Base-by-base conservation (phyloP, 2,888 invertebrate genomes). In the Parnassius orleans region DNA sequence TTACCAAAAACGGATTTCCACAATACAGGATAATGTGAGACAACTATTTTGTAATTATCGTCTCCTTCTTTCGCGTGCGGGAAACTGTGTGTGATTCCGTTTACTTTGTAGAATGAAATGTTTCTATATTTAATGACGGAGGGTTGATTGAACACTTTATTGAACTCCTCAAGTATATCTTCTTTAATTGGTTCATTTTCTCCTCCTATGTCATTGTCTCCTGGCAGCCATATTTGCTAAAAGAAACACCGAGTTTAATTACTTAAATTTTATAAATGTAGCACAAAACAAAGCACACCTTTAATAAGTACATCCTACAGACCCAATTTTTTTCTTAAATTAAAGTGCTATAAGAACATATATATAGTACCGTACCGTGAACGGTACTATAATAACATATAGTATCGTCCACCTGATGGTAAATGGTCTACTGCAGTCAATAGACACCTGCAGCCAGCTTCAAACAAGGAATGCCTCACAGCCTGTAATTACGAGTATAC, bases 181-280 rank as follows among this genome's bases (percentile, higher is more conserved):
- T 89, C 84, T 24, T 93, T 94, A 51, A 97, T 93, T 48, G 93
- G 93, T 73, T 95, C 95, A 65, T 93, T 95, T 86, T 99, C 99
- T 12, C 99, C 99, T 9, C 99, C 99, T 64, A 99, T 97, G 79
- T 99, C 99, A 86, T 99, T 99, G 82, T 99, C 99, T 7, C 99
- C 99, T 19, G 98, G 97, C 66, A 99, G 84, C 93, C 96, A 98
- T 59, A 99, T 92, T 86, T 94, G 93, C 96, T 96, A 84, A 43
- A 90, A 87, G 54, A 59, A 10, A 55, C 11, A 43, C 9, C 1
- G 46, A 11, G 11, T 11, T 46, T n/a, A 46, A n/a, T n/a, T 7
- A 46, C 12, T 46, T 11, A 46, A 46, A 46, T 7, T 12, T n/a
- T 10, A 43, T 43, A 43, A 43, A 43, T 43, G 33, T 33, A 33